phyloP scores from a whole-genome alignment of 1,140 invertebrate genomes.

The Rhopalosiphum padi region DNA sequence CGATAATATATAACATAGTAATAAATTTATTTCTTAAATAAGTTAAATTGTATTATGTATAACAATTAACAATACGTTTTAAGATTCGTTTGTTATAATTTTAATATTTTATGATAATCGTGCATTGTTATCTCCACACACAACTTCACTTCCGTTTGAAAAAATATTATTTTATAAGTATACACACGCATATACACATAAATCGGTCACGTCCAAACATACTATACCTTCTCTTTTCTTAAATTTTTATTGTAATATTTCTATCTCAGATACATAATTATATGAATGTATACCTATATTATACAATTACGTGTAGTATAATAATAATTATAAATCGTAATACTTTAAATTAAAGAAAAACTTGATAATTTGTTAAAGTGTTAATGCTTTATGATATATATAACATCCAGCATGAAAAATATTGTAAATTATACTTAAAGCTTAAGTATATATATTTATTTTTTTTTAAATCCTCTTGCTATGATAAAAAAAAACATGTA shows the following conservation, averaged over 20 bases:
- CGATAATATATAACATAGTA: neutral
- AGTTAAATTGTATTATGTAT: neutral
- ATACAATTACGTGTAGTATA: neutral
- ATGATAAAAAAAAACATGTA: too few species aligned
- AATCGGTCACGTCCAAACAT: neutral
- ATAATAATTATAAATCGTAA: too few species aligned
- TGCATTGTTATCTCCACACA: neutral
- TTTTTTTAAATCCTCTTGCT: too few species aligned
- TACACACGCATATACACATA: neutral
- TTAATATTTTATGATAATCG: neutral
- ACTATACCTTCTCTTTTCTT: neutral
- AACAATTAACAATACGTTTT: neutral
- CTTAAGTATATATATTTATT: too few species aligned
- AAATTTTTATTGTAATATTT: neutral
- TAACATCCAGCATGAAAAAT: too few species aligned
- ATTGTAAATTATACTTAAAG: too few species aligned
- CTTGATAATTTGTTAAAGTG: too few species aligned
- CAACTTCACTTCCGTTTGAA: neutral
- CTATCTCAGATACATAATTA: neutral
- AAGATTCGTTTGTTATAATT: slow-evolving; percentile 3
- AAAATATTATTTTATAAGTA: neutral
- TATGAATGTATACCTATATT: neutral
- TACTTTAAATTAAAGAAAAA: too few species aligned
- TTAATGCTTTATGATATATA: too few species aligned
- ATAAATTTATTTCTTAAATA: neutral